A percentile compares a stretch with the other conserved stretches of the same genome.
Conservation (phyloP, 2,113 vertebrate species). For the Mola mola region DNA sequence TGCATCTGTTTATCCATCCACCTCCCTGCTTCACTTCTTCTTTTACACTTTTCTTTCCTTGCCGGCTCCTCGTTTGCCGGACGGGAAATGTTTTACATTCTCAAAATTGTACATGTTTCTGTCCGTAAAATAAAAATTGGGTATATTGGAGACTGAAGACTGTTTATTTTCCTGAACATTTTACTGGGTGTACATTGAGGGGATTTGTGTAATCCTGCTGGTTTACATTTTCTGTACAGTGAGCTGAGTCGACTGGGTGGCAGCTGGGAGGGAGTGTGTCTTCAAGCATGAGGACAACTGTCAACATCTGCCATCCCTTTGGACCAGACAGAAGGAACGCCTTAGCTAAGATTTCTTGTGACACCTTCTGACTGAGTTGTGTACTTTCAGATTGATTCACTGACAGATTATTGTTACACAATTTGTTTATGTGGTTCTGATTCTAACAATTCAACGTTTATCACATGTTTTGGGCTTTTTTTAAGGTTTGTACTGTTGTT, state of each 20-base stretch:
- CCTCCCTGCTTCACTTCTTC: constrained; percentile 23
- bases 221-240: constrained; percentile 54
- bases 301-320: background rate
- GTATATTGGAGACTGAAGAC: constrained; percentile 55
- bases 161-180: constrained; percentile 53
- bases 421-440: too few species aligned
- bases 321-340: too few species aligned
- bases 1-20: constrained; percentile 30
- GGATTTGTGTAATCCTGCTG: constrained; percentile 27
- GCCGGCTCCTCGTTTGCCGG: constrained; percentile 34
- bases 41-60: constrained; percentile 67
- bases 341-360: too few species aligned
- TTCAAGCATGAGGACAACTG: background rate
- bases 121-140: constrained; percentile 77
- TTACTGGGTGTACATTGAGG: background rate
- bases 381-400: too few species aligned
- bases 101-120: constrained; percentile 69
- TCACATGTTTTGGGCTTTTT: too few species aligned
- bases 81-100: constrained; percentile 69
- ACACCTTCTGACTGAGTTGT: too few species aligned
- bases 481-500: too few species aligned
- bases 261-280: background rate
- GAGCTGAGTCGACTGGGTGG: constrained; percentile 2
- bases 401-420: too few species aligned
- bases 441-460: too few species aligned